Evolutionary conservation across 2,888 invertebrate genomes (phyloP), one percentile per base, ranked within the genome.

Genomic region (Smittia sp.): DNA sequence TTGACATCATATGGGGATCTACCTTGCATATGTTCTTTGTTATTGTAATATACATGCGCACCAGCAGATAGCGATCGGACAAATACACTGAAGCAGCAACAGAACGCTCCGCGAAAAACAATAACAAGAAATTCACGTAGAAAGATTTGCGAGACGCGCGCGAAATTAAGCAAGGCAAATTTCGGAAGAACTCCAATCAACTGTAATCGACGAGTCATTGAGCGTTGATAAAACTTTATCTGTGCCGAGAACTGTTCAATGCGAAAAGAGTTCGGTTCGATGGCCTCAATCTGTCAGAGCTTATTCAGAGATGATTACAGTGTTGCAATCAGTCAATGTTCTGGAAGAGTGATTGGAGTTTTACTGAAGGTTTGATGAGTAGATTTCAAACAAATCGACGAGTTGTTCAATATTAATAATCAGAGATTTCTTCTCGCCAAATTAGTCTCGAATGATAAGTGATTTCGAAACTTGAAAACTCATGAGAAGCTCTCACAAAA

Each of bases 31-130:
- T 69, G 69, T 69, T 69, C 52, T 69, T 54, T 69, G 52, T 69
- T 69, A 32, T 69, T 69, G 20, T 69, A 39, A 11, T 22, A 69
- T 69, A 69, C 69, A 69, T 69, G 69, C 69, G 69, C 58, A 58
- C 11, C 52, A 32, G 52, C 9, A 46, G 69, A 69, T 69, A 69
- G 54, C 18, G 18, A 67, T 58, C 20, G 22, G 18, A 58, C 58
- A 9, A 18, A 58, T 11, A 58, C 58, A 58, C 18, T 18, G 20
- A 18, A 58, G 22, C 3, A n/a, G n/a, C n/a, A n/a, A n/a, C n/a
- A n/a, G n/a, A n/a, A n/a, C n/a, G n/a, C 13, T 15, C 7, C 7
- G 15, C 7, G 18, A 58, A 58, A 18, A 58, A 22, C n/a, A 18
- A 58, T 9, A 58, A 22, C 18, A 22, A 58, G 58, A 58, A 11